Base-by-base conservation (phyloP, 2,113 vertebrate genomes). In the Xiphorhynchus elegans region DNA sequence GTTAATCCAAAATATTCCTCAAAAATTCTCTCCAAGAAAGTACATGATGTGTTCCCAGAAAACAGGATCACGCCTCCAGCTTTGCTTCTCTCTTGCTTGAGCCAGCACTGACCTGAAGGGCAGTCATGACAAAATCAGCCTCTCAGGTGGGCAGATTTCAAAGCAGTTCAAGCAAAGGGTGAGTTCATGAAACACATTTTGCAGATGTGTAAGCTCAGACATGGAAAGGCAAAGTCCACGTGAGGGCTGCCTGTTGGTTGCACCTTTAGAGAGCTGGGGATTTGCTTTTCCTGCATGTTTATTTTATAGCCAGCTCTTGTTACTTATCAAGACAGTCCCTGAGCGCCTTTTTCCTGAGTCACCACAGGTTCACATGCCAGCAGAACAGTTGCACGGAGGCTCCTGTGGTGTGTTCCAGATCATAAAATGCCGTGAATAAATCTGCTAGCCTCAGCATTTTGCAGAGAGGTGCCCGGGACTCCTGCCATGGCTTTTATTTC, bases 361-460 rank as follows among this genome's bases (percentile, higher is more conserved):
- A 93, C 52, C 4, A n/a, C 91, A 93, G 75, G 78, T 70, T 85
- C 75, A 59, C 23, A 49, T 91, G 94, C 91, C 94, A 96, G 94
- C 63, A 86, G 82, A 95, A 94, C 93, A 96, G 94, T 96, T 96
- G 94, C 70, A 88, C 17, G 0, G 72, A 93, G 87, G 87, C 87
- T 96, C 95, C 95, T 88, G 75, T 86, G 84, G 96, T 0, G 78
- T 91, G 89, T 68, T 82, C 84, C 87, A 80, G 95, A 96, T 83
- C 70, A 88, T 17, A 75, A 84, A 83, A 69, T 0, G 2, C 67
- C 6, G 7, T 2, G 4, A 93, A 85, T 79, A 90, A 88, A 94
- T 84, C 46, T 0, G 9, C 84, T 50, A 88, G 53, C 66, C 66
- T 96, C 96, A 93, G 93, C 89, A 91, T 23, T 97, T 91, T 74